phyloP scores from a whole-genome alignment of 2,113 vertebrate species.

The Paracanthobrama guichenoti region DNA sequence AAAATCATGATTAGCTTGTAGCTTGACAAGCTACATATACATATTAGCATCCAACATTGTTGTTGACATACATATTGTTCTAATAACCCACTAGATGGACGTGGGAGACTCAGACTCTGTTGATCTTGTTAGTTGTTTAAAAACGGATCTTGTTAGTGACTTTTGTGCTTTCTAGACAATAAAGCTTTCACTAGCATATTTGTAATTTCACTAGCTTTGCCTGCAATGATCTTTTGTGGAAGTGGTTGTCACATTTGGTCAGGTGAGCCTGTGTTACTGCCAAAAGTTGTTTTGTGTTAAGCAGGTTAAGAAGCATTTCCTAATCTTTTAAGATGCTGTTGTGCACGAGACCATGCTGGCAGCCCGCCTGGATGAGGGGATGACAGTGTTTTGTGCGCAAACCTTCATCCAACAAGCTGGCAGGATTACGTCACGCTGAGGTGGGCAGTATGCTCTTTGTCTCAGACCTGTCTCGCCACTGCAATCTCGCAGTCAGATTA shows the following conservation, averaged over 20 bases:
- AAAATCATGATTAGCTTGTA: too few species aligned
- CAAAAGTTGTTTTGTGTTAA: slow-evolving; percentile 65
- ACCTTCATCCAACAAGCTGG: slow-evolving; percentile 27
- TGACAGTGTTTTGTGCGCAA: slow-evolving; percentile 23
- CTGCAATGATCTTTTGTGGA: background rate
- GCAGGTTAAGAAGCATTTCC: slow-evolving; percentile 61
- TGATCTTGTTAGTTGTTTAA: background rate
- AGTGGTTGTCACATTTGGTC: slow-evolving; percentile 51
- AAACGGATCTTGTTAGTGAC: background rate
- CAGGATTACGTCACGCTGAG: slow-evolving; percentile 16
- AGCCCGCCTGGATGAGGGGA: slow-evolving; percentile 60
- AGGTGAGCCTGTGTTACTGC: slow-evolving; percentile 47
- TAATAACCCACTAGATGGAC: background rate
- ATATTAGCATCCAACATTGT: background rate
- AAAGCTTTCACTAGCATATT: background rate
- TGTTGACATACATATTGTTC: background rate
- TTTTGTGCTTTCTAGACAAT: background rate
- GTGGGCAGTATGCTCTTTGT: background rate
- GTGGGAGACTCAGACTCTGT: background rate
- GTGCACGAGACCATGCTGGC: slow-evolving; percentile 63
- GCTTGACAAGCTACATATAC: too few species aligned
- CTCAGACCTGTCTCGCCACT: background rate
- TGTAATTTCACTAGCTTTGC: background rate
- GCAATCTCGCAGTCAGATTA: slow-evolving; percentile 33
- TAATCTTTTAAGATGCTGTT: slow-evolving; percentile 69